Evolutionary conservation across 2,113 vertebrate species (phyloP).

Genomic region (Halcyon malimbica): DNA sequence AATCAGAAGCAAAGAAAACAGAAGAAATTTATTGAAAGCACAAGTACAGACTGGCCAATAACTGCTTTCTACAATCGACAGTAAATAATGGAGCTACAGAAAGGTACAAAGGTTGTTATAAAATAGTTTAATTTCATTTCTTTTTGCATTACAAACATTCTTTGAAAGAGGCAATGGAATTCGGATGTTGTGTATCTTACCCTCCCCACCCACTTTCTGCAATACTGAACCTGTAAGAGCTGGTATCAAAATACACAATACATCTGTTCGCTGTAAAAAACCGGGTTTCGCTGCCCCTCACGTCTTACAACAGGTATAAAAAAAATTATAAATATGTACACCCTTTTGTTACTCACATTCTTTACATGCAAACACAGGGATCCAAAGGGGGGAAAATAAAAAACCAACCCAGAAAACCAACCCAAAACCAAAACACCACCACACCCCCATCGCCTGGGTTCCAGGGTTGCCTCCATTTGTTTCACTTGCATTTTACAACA

Average conservation of each 20-base stretch:
- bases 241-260: constrained; percentile 85
- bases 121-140: constrained; percentile 78
- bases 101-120: constrained; percentile 76
- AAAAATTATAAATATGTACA: constrained; percentile 86
- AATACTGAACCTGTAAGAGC: constrained; percentile 81
- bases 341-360: constrained; percentile 77
- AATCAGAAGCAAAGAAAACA: constrained; percentile 72
- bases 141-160: constrained; percentile 75
- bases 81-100: constrained; percentile 74
- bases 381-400: constrained; percentile 26
- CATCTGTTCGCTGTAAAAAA: constrained; percentile 81
- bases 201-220: constrained; percentile 61
- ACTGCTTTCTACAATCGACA: constrained; percentile 73
- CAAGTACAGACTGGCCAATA: constrained; percentile 76
- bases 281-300: constrained; percentile 68
- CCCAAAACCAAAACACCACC: too few species aligned
- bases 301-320: constrained; percentile 82
- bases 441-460: background rate
- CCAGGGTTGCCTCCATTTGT: background rate
- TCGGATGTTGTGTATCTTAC: constrained; percentile 56
- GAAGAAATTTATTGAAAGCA: constrained; percentile 82
- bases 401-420: too few species aligned
- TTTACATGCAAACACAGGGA: constrained; percentile 69
- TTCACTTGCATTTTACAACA: background rate
- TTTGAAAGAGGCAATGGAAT: constrained; percentile 71